phyloP scores from a whole-genome alignment of 2,888 invertebrate species.

The Drosophila sordidapex region DNA sequence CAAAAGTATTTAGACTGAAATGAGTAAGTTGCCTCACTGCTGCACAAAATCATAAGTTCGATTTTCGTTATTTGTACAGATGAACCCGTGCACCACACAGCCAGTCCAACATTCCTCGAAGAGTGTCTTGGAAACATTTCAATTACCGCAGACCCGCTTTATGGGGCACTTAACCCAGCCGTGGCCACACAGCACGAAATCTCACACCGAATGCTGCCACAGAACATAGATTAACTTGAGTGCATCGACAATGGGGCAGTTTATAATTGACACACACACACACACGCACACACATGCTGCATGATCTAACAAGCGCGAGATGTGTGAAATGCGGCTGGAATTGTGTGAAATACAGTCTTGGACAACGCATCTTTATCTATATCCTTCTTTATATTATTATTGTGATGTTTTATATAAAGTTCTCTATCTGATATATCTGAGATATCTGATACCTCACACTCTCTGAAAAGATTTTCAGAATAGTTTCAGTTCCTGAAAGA shows the following conservation, averaged over 20 bases:
- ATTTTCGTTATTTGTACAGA: not conserved
- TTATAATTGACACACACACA: conserved; percentile 15
- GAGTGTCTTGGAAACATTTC: conserved; percentile 37
- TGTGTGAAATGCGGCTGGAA: conserved; percentile 27
- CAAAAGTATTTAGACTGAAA: not conserved
- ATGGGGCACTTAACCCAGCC: conserved; percentile 51
- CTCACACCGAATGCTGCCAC: conserved; percentile 51
- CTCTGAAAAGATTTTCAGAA: not conserved
- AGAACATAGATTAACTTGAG: conserved; percentile 38
- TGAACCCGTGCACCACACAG: not conserved
- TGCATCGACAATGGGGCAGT: conserved; percentile 18
- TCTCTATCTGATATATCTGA: too few relatives aligned
- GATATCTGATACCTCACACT: not conserved
- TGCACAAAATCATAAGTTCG: not conserved
- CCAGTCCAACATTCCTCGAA: not conserved
- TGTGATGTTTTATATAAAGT: not conserved
- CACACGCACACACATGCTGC: conserved; percentile 14
- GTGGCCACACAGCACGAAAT: conserved; percentile 62
- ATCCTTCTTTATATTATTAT: not conserved
- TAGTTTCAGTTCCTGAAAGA: not conserved
- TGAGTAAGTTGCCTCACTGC: not conserved
- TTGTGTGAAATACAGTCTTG: not conserved
- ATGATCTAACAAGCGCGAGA: conserved; percentile 10
- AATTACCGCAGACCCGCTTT: conserved; percentile 47
- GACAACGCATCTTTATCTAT: not conserved